Percentiles rank a stretch among this genome's conserved stretches.
Evolutionary conservation across 1,140 invertebrate species (phyloP).

Genomic region (Carposina sasakii): DNA sequence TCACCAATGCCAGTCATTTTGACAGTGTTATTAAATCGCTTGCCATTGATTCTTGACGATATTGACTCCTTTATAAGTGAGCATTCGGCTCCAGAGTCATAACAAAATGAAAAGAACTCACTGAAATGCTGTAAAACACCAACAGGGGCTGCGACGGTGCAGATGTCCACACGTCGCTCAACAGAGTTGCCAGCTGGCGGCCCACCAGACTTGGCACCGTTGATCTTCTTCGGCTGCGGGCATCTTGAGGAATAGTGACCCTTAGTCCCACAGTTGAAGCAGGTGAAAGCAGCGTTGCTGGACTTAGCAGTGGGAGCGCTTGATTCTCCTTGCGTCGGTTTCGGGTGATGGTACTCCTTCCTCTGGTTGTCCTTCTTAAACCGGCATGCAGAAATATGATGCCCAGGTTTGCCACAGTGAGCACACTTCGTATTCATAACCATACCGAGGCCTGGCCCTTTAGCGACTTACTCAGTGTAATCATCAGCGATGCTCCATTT

Average conservation of each 20-base stretch:
- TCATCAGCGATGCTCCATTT: conserved; percentile 15
- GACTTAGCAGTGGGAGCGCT: background rate
- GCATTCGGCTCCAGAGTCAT: conserved; percentile 31
- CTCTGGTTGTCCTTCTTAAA: background rate
- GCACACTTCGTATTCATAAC: conserved; percentile 21
- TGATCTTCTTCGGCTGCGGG: too few relatives aligned
- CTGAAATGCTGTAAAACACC: conserved; percentile 17
- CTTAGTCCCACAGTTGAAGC: conserved; percentile 11
- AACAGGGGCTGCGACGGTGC: conserved; percentile 12
- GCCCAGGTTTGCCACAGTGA: conserved; percentile 20
- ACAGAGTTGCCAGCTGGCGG: background rate
- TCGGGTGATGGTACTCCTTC: background rate
- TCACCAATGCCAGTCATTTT: conserved; percentile 20
- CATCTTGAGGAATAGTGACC: conserved; percentile 21
- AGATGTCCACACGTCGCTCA: conserved; percentile 25
- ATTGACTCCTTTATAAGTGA: conserved; percentile 28
- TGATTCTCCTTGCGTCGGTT: background rate
- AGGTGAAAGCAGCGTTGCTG: conserved; percentile 1
- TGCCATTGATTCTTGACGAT: conserved; percentile 15
- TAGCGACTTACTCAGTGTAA: conserved; percentile 21
- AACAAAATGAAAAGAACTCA: conserved; percentile 23
- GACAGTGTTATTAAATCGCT: conserved; percentile 16
- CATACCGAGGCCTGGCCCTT: conserved; percentile 32
- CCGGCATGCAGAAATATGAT: conserved; percentile 13
- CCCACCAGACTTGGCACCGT: background rate